Base-by-base conservation (phyloP, 2,797 vertebrate species). In the Periophthalmus magnuspinnatus region DNA sequence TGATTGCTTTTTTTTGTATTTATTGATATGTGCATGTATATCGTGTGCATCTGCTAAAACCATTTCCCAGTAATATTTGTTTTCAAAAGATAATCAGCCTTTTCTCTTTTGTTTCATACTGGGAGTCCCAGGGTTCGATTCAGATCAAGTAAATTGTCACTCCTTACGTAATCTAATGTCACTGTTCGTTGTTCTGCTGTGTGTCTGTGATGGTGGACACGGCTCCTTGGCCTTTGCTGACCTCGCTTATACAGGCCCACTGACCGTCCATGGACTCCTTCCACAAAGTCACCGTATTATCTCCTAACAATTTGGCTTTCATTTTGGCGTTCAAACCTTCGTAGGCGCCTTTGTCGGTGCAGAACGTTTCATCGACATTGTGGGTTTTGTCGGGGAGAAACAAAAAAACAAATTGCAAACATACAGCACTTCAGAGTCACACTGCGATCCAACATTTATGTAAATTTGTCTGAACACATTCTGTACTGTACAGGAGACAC, bases 281-380 rank as follows among this genome's bases (percentile, higher is more conserved):
- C 98, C 98, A 99, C 33, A 99, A 90, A 0, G 97, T 99, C 81
- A 99, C 97, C 97, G n/a, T n/a, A n/a, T n/a, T n/a, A n/a, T n/a
- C n/a, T n/a, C n/a, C n/a, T n/a, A n/a, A n/a, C n/a, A n/a, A n/a
- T n/a, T n/a, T n/a, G n/a, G n/a, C n/a, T n/a, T n/a, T n/a, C n/a
- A n/a, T n/a, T n/a, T n/a, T n/a, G n/a, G n/a, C n/a, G n/a, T n/a
- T n/a, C n/a, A n/a, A n/a, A n/a, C n/a, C n/a, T n/a, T n/a, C n/a
- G n/a, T n/a, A n/a, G n/a, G n/a, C n/a, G n/a, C n/a, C n/a, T n/a
- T n/a, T n/a, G n/a, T n/a, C n/a, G n/a, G n/a, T n/a, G n/a, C n/a
- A n/a, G n/a, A n/a, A n/a, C n/a, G n/a, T n/a, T n/a, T n/a, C n/a
- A n/a, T n/a, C n/a, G n/a, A n/a, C n/a, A n/a, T n/a, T n/a, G n/a